Base-by-base conservation (phyloP, 2,888 invertebrate genomes). In the Empis livida region DNA sequence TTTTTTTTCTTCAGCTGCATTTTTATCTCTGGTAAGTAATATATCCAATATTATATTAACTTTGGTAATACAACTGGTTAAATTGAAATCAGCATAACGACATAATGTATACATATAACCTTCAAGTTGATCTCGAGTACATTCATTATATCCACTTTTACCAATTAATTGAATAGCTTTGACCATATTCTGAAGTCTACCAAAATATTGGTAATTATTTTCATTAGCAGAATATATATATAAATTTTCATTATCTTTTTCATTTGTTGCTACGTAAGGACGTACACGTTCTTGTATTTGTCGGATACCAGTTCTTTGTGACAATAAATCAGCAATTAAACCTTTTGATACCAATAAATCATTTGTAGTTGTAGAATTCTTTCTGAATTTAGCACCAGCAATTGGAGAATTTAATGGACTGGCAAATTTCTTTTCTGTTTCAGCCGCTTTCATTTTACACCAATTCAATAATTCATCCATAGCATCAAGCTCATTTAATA, bases 41-140 rank as follows among this genome's bases (percentile, higher is more conserved):
- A 35, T n/a, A 35, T n/a, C n/a, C 31, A 66, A 47, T 11, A 65
- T 60, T 32, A 54, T 57, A 31, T 60, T 56, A 55, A 65, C 58
- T 31, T 65, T 61, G 35, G 57, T 56, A 13, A 53, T 58, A 54
- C 65, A 66, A 9, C 50, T 61, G 42, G 55, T 56, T 30, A 65
- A 45, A 39, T 64, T 65, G 3, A 57, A 52, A 47, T 65, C 62
- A 13, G 65, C 62, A 49, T 67, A 63, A 14, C 60, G 58, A 8
- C 57, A 55, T 6, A 67, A 51, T 35, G 60, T 61, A 38, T 57
- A 60, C 56, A 64, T 55, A 17, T 62, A 67, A 43, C 56, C 59
- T 49, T 67, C 62, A 38, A 65, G 54, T 46, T 65, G 59, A 10
- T 59, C 55, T 41, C 56, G 47, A 10, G 58, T 53, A 39, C 62